Percentiles rank a stretch among this genome's conserved stretches.
phyloP scores from a whole-genome alignment of 2,797 vertebrate genomes.

The Austrolebias charrua region DNA sequence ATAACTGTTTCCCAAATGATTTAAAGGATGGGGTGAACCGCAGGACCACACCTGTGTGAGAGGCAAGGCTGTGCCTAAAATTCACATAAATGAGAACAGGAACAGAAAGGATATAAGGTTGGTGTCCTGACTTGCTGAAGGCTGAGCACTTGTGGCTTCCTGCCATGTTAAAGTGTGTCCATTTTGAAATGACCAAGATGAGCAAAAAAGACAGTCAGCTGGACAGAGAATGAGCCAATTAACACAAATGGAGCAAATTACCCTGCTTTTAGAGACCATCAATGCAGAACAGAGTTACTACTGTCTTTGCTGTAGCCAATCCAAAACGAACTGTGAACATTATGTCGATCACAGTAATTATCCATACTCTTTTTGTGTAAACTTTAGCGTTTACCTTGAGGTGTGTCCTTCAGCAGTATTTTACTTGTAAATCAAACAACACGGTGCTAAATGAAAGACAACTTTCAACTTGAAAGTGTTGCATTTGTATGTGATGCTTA shows the following conservation, averaged over 20 bases:
- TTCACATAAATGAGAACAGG: conserved; percentile 7
- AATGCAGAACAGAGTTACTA: conserved; percentile 40
- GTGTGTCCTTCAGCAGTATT: conserved; percentile 43
- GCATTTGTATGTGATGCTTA: conserved; percentile 33
- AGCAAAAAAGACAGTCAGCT: conserved; percentile 6
- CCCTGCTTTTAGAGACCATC: conserved; percentile 44
- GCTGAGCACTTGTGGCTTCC: conserved; percentile 20
- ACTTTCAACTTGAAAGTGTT: conserved; percentile 55
- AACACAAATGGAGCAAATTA: conserved; percentile 18
- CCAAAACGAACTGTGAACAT: conserved; percentile 28
- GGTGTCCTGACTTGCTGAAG: conserved; percentile 13
- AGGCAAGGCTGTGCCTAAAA: neutral
- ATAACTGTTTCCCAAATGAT: conserved; percentile 96
- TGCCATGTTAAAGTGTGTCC: conserved; percentile 13
- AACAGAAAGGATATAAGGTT: neutral
- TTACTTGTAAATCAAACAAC: conserved; percentile 57
- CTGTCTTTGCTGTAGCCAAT: conserved; percentile 56
- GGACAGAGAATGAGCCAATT: conserved; percentile 26
- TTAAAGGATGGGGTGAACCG: conserved; percentile 92
- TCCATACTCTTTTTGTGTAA: conserved; percentile 22
- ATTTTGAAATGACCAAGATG: conserved; percentile 22
- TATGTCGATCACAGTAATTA: conserved; percentile 18
- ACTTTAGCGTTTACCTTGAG: conserved; percentile 16
- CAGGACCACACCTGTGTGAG: conserved; percentile 95
- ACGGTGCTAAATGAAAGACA: conserved; percentile 75